A percentile compares a stretch with the other conserved stretches of the same genome.
phyloP scores from a whole-genome alignment of 2,113 vertebrate species.

The Gobio gobio region DNA sequence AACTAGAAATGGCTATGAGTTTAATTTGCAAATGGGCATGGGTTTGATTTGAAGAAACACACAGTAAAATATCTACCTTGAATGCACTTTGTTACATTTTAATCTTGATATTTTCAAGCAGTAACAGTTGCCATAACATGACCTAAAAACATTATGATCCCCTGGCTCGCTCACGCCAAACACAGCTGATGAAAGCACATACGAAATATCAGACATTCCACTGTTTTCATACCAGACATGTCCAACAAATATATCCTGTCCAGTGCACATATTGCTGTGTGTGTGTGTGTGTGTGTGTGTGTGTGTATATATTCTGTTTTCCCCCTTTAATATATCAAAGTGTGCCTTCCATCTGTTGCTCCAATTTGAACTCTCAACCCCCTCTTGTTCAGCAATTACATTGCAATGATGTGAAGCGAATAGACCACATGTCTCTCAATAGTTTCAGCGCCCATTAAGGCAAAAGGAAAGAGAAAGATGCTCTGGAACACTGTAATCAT shows the following conservation, averaged over 20 bases:
- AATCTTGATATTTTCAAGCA: neutral
- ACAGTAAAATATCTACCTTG: neutral
- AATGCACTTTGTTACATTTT: neutral
- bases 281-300: neutral
- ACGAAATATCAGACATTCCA: conserved; percentile 25
- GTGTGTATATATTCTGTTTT: conserved; percentile 55
- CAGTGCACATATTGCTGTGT: conserved; percentile 6
- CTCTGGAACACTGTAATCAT: neutral
- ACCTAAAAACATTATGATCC: neutral
- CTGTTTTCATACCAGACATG: conserved; percentile 33
- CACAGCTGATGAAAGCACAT: neutral
- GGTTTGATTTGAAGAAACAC: neutral
- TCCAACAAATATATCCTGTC: conserved; percentile 40
- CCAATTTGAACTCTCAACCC: conserved; percentile 45
- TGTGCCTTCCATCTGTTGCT: conserved; percentile 40
- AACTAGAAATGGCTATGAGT: neutral
- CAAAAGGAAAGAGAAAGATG: neutral
- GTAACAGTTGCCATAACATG: neutral
- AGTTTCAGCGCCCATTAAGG: neutral
- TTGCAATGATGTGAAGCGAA: conserved; percentile 30
- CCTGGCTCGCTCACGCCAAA: neutral
- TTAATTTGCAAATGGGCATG: neutral
- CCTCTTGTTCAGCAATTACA: conserved; percentile 48
- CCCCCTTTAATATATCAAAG: neutral
- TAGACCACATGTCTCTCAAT: conserved; percentile 2